Evolutionary conservation across 2,797 vertebrate genomes (phyloP), one percentile per base, ranked within the genome.

Genomic region (Discoglossus pictus): DNA sequence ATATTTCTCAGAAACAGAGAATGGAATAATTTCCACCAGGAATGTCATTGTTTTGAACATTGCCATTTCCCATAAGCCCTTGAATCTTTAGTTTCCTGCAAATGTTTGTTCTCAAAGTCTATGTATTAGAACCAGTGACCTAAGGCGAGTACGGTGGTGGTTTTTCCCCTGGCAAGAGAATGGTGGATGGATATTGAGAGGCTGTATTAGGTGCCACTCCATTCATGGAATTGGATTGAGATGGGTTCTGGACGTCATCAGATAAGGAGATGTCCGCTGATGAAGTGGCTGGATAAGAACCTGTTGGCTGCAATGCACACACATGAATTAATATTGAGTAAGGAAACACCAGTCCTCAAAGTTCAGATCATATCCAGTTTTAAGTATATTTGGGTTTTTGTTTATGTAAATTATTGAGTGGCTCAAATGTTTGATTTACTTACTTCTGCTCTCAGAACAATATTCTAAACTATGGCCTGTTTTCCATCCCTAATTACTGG

Each of bases 131-230:
- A n/a, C n/a, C 7, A 4, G 17, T 35, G 2, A 36, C n/a, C 80
- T 95, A 97, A 24, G 92, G 96, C 52, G 91, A 87, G 0, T 96
- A 98, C 0, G 96, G 93, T 6, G 95, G 95, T 18, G 95, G 96
- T 68, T 99, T 98, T 83, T 98, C 95, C 43, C 93, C 93, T 6
- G 89, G 81, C 78, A 84, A 65, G 66, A 86, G 81, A 70, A 84
- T 91, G 34, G 88, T 67, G 0, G 91, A 81, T 35, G 86, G 78
- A 2, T 91, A 92, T 65, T 90, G 84, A 1, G 84, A 77, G 0
- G 93, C 92, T 27, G 90, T 89, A 0, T 90, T 92, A 15, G 92
- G 90, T 1, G 88, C 88, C 54, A 88, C 80, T 78, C 88, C 89
- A 31, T 83, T 92, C 72, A 84, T 82, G 34, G 86, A 77, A 71